A percentile compares a stretch with the other conserved stretches of the same genome.
Evolutionary conservation across 2,888 invertebrate species (phyloP).

Genomic region (Xylocampa areola): DNA sequence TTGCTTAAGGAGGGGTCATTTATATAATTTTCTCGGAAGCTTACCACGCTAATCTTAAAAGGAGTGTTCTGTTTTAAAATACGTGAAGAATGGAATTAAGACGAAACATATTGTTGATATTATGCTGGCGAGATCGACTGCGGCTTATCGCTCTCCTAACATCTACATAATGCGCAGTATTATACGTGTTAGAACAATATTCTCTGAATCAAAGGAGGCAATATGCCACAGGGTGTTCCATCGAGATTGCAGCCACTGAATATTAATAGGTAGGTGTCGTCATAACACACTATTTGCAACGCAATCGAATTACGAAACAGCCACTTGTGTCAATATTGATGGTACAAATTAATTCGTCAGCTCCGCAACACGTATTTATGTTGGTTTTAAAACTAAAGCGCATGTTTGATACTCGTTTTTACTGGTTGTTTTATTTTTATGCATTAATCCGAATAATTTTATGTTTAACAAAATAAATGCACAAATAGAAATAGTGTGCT

Average conservation of each 20-base stretch:
- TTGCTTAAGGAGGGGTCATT: conserved; percentile 30
- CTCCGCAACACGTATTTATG: conserved; percentile 14
- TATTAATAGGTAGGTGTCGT: conserved; percentile 35
- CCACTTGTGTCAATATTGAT: conserved; percentile 62
- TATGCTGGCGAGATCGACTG: conserved; percentile 2
- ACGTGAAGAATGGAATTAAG: conserved; percentile 17
- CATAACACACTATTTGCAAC: conserved; percentile 57
- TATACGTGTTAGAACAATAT: conserved; percentile 22
- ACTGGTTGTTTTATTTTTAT: conserved; percentile 6
- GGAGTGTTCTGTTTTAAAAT: conserved; percentile 22
- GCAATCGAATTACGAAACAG: conserved; percentile 40
- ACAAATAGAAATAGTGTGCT: no score
- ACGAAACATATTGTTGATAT: conserved; percentile 4
- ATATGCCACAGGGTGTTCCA: conserved; percentile 10
- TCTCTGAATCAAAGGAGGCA: conserved; percentile 13
- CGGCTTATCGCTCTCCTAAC: conserved; percentile 8
- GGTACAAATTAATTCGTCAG: conserved; percentile 62
- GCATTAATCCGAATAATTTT: conserved; percentile 8
- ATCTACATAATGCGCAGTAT: background rate
- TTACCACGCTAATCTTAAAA: conserved; percentile 29
- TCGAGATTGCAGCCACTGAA: conserved; percentile 38
- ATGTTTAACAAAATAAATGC: no score
- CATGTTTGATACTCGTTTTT: conserved; percentile 9
- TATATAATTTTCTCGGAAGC: conserved; percentile 31
- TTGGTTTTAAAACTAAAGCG: conserved; percentile 28